A percentile compares a stretch with the other conserved stretches of the same genome.
phyloP scores from a whole-genome alignment of 1,140 invertebrate species.

The Lethrus apterus region DNA sequence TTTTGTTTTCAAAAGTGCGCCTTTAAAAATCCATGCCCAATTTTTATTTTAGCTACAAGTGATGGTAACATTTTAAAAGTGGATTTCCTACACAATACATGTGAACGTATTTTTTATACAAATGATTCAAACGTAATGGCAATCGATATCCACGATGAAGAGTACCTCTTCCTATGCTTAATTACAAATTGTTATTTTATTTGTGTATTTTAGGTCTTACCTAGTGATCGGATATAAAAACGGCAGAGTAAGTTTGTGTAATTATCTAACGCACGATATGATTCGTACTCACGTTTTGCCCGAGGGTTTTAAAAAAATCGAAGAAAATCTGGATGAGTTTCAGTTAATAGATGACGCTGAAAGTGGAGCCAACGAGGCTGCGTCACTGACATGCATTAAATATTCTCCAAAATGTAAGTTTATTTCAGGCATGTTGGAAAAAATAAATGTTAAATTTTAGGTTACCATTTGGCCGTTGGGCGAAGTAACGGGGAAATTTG shows the following conservation, averaged over 20 bases:
- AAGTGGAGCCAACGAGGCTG: constrained; percentile 16
- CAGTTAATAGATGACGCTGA: constrained; percentile 29
- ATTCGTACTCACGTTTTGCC: constrained; percentile 33
- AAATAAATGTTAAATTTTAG: constrained; percentile 31
- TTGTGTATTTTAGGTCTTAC: constrained; percentile 24
- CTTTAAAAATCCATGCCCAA: neutral
- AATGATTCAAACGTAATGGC: constrained; percentile 27
- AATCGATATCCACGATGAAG: constrained; percentile 29
- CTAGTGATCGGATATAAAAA: constrained; percentile 40
- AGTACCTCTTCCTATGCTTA: constrained; percentile 14
- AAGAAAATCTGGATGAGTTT: constrained; percentile 12
- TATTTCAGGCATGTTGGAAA: neutral
- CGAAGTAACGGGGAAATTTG: constrained; percentile 47
- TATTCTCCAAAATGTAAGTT: constrained; percentile 44
- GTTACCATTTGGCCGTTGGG: constrained; percentile 48
- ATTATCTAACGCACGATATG: constrained; percentile 42
- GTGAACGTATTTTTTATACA: constrained; percentile 23
- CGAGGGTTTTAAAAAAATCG: constrained; percentile 14
- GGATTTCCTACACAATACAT: constrained; percentile 24
- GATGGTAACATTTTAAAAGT: constrained; percentile 27
- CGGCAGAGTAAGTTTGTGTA: constrained; percentile 41
- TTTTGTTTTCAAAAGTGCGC: neutral
- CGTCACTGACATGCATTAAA: constrained; percentile 41
- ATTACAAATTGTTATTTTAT: too few relatives aligned
- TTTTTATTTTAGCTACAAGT: constrained; percentile 22